phyloP scores from a whole-genome alignment of 2,888 invertebrate genomes.

The Melipona beecheii region DNA sequence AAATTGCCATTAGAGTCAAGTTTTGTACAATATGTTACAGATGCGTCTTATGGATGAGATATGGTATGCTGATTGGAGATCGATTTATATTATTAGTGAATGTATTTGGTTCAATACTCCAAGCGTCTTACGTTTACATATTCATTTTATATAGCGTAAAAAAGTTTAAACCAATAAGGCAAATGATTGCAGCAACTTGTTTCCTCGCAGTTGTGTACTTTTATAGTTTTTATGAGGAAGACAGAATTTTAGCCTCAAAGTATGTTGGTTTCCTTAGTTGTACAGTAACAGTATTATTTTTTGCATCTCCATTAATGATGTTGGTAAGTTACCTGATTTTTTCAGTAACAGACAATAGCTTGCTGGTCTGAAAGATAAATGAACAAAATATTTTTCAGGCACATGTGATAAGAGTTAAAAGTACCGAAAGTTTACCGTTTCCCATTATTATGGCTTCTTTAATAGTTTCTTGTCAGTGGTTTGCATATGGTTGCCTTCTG shows the following conservation, averaged over 20 bases:
- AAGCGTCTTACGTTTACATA: conserved; percentile 89
- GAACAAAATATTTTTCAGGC: conserved; percentile 80
- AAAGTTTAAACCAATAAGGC: conserved; percentile 88
- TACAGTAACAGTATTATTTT: conserved; percentile 90
- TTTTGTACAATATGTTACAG: conserved; percentile 84
- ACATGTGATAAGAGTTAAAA: conserved; percentile 92
- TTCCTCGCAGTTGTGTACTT: conserved; percentile 86
- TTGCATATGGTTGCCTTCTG: conserved; percentile 91
- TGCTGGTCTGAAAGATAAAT: background rate
- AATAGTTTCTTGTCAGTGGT: conserved; percentile 93
- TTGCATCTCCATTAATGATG: conserved; percentile 93
- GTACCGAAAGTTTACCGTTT: conserved; percentile 94
- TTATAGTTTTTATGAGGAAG: conserved; percentile 87
- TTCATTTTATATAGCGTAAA: conserved; percentile 91
- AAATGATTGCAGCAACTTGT: conserved; percentile 85
- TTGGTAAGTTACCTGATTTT: conserved; percentile 84
- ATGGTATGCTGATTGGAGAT: conserved; percentile 91
- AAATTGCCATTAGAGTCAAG: background rate
- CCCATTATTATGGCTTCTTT: conserved; percentile 94
- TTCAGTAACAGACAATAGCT: background rate
- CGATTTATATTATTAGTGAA: conserved; percentile 91
- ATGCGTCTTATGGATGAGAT: conserved; percentile 91
- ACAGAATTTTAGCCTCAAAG: conserved; percentile 85
- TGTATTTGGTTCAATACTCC: conserved; percentile 89
- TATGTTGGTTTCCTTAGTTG: conserved; percentile 90